Evolutionary conservation across 1,140 invertebrate genomes (phyloP).

Genomic region (Drosophila bifasciata): DNA sequence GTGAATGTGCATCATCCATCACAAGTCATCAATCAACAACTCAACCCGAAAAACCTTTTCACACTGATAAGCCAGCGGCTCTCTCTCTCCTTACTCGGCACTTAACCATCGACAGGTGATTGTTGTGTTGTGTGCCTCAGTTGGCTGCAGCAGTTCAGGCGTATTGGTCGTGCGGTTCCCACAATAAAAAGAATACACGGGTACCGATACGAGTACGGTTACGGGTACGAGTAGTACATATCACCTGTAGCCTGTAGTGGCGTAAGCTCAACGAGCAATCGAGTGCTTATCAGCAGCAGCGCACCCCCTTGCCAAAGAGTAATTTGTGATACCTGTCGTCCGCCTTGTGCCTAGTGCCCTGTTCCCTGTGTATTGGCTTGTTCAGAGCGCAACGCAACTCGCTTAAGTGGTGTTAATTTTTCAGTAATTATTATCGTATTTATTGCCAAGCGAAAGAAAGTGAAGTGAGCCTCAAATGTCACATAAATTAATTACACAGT

Average conservation of each 20-base stretch:
- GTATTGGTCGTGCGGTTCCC: conserved; percentile 43
- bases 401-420: conserved; percentile 82
- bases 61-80: conserved; percentile 30
- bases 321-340: conserved; percentile 82
- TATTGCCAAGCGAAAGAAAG: conserved; percentile 71
- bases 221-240: conserved; percentile 1
- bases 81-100: conserved; percentile 12
- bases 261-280: not conserved
- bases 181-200: conserved; percentile 2
- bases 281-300: conserved; percentile 65
- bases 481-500: conserved; percentile 56
- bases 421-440: conserved; percentile 81
- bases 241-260: conserved; percentile 32
- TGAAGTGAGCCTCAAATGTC: conserved; percentile 49
- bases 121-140: conserved; percentile 44
- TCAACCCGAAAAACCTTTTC: conserved; percentile 25
- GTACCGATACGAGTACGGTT: not conserved
- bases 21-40: conserved; percentile 28
- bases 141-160: conserved; percentile 57
- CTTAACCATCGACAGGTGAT: conserved; percentile 26
- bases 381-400: conserved; percentile 55
- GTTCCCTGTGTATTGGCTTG: conserved; percentile 62
- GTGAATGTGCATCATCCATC: too few relatives aligned
- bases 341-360: conserved; percentile 26
- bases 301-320: conserved; percentile 65